Base-by-base conservation (phyloP, 1,140 invertebrate species). In the Bombus sibiricus region DNA sequence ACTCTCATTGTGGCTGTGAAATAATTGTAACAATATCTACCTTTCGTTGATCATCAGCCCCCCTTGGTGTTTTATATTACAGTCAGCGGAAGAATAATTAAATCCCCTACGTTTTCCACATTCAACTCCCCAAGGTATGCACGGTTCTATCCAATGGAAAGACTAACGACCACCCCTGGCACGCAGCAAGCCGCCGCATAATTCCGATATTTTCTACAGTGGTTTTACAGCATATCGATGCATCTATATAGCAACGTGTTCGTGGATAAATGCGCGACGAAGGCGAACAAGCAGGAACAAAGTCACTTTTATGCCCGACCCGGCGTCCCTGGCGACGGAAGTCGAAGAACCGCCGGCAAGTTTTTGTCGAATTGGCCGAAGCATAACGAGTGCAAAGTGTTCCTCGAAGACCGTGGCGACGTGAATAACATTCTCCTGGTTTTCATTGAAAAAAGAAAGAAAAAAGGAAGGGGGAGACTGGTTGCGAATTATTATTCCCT, bases 381-480 rank as follows among this genome's bases (percentile, higher is more conserved):
- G 85, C 87, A 83, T 88, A 89, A 87, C 69, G 78, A 91, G 87
- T 87, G 81, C 87, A 74, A 82, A 87, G 85, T 75, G 75, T 91
- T 91, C 87, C 64, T 39, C 86, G 90, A 91, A 90, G 73, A 66
- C 80, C 43, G 53, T 53, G 25, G 6, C 69, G 10, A 72, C 41
- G 79, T 59, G 77, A 43, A 66, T 64, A 74, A 72, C 59, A 74
- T 81, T 81, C 57, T 37, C 4, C 5, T 28, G 25, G 41, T 62
- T 62, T 28, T 62, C 28, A n/a, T 62, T n/a, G n/a, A 75, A 9
- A 34, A 37, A 75, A 15, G 9, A 25, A 22, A 6, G 47, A 9
- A 32, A 73, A 34, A 37, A 53, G 34, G 25, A 25, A 5, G 8
- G 13, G 15, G 25, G 1, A n/a, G 18, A 75, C 57, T 37, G 34